Base-by-base conservation (phyloP, 1,140 invertebrate genomes). In the Gonioctena quinquepunctata region DNA sequence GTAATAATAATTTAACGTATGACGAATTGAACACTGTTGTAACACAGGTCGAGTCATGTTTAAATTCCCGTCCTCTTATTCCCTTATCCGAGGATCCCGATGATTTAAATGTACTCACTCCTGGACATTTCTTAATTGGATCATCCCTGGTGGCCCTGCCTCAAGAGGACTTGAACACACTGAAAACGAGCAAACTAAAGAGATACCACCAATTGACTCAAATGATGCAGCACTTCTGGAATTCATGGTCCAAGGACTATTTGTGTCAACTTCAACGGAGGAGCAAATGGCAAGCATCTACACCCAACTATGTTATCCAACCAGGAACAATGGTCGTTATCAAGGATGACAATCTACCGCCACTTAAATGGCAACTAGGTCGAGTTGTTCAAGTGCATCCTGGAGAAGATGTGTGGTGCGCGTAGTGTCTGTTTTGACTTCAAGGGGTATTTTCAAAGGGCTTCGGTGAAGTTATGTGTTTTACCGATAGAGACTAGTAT, bases 351-450 rank as follows among this genome's bases (percentile, higher is more conserved):
- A 71, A 73, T 22, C 13, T 69, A 11, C 71, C 73, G 8, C 71
- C 74, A 7, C 23, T 60, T 8, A 63, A 75, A 33, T 82, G 81
- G 79, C 16, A 8, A 7, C 16, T 83, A 28, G 83, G 76, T 4
- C 66, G 81, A 19, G 78, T 84, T 7, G 59, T 60, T 5, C 64
- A 83, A 52, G 21, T 80, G 7, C 78, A 80, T 70, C 78, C 79
- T 16, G 82, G 81, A 6, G 23, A 22, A 6, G 82, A 84, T 67
- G 75, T 73, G 56, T 74, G 18, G 78, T 81, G 3, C 56, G 83
- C 62, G 80, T 81, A 0, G 80, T 76, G 0, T 76, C 71, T 13
- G 52, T 85, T 0, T 77, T 81, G 73, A 83, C 82, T 18, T 8
- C 23, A 2, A 13, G 16, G 23, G 75, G 73, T 11, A 18, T 26